Percentiles rank a stretch among this genome's conserved stretches.
These are phyloP conservation scores for Drosophila mojavensis DNA, from an alignment of 1,140 invertebrate genomes.

Conservation along the genomic window DNA sequence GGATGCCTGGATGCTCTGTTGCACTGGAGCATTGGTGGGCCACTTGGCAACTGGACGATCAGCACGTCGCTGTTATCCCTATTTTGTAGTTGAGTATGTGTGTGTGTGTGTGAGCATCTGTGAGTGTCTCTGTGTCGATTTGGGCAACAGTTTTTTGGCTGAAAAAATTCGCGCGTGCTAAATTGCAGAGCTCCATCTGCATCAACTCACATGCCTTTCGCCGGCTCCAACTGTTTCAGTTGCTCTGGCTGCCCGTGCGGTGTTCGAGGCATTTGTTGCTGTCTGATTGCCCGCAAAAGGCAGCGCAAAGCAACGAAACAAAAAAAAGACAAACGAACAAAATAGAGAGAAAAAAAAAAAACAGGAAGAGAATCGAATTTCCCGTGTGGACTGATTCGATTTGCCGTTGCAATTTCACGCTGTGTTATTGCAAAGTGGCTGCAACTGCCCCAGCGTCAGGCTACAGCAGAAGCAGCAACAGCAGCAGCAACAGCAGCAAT, in stretches of 20 bases:
- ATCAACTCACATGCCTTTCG: not conserved
- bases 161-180: conserved; percentile 48
- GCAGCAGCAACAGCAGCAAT: conserved; percentile 27
- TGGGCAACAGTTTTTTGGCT: conserved; percentile 55
- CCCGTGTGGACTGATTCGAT: conserved; percentile 83
- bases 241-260: conserved; percentile 30
- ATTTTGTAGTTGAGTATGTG: too few relatives aligned
- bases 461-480: not conserved
- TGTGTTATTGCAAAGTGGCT: conserved; percentile 83
- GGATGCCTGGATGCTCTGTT: not conserved
- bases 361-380: conserved; percentile 78
- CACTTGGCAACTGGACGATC: conserved; percentile 35
- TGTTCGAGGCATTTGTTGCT: conserved; percentile 64
- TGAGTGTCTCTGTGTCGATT: conserved; percentile 34
- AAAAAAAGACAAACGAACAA: not conserved
- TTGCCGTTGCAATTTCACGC: conserved; percentile 84
- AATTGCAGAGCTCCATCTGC: conserved; percentile 52
- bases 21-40: conserved; percentile 9
- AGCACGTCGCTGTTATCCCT: conserved; percentile 33
- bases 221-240: not conserved
- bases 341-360: conserved; percentile 9
- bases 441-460: conserved; percentile 49
- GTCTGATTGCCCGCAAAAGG: conserved; percentile 78
- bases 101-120: too few relatives aligned
- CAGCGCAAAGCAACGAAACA: conserved; percentile 27